Evolutionary conservation across 2,888 invertebrate genomes (phyloP), one percentile per base, ranked within the genome.

Genomic region (Boloria selene): DNA sequence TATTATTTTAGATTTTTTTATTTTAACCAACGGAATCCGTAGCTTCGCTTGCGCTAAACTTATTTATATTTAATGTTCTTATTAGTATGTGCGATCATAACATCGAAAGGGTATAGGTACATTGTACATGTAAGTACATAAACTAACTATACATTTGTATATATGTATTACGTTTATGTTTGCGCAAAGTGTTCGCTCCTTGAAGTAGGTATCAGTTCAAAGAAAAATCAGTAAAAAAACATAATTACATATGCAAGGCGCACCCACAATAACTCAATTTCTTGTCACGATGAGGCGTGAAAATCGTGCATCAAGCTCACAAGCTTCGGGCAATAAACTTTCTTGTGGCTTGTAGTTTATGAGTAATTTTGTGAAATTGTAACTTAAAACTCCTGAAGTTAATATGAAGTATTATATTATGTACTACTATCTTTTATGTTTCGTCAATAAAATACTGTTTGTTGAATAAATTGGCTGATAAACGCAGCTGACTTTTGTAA

Each of bases 301-400:
- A 85, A 68, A 70, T 65, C 65, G 80, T 77, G 76, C 77, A 75
- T 75, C 69, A 76, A 78, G 74, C 76, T 74, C 75, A 75, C 72
- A 73, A 74, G 72, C 71, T 73, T 76, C 70, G 85, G 81, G 82
- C 82, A 84, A 83, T 84, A 82, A 85, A 84, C 84, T 84, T 82
- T 78, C 74, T 74, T 70, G 61, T 63, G 53, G 59, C 17, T 66
- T 54, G 42, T 56, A 51, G 60, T 52, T 50, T 61, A 44, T 58
- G 31, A 31, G 13, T 61, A 50, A 51, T 51, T 52, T 52, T 52
- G 42, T 51, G 38, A 42, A 56, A 56, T 52, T 64, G n/a, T 4
- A n/a, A 14, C 50, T 60, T 60, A 18, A 14, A 31, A 51, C 14
- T 38, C 10, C 31, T 18, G 4, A 51, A 22, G 14, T 7, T 59